A percentile compares a stretch with the other conserved stretches of the same genome.
Conservation (phyloP, 2,113 vertebrate genomes). For the Thryonomys swinderianus region DNA sequence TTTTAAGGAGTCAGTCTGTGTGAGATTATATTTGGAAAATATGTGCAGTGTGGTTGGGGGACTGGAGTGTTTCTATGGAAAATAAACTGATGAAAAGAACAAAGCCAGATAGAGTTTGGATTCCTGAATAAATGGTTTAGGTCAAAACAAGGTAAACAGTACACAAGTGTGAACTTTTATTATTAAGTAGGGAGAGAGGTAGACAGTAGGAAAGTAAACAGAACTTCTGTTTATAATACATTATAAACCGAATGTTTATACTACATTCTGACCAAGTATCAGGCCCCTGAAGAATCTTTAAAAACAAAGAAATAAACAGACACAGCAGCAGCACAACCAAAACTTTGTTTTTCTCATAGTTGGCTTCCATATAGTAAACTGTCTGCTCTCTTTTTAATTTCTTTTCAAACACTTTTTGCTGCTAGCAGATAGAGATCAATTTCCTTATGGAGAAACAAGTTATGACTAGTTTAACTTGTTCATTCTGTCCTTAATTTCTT, state of each 20-base stretch:
- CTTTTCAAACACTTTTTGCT: not conserved
- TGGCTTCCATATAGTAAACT: constrained; percentile 5
- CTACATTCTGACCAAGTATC: not conserved
- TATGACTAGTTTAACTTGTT: not conserved
- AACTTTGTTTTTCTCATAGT: constrained; percentile 42
- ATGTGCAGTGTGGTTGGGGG: not conserved
- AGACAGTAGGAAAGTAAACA: not conserved
- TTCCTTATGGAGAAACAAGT: not conserved
- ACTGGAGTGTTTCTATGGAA: not conserved
- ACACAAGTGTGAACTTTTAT: not conserved
- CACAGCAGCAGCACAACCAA: not conserved
- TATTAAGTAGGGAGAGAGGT: not conserved
- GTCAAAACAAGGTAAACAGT: not conserved
- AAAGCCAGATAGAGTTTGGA: not conserved
- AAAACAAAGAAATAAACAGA: not conserved
- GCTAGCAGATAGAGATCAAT: not conserved
- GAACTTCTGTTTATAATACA: too few species aligned
- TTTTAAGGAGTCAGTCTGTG: not conserved
- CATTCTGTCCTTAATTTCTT: not conserved
- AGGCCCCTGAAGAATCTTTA: not conserved
- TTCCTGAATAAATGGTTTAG: not conserved
- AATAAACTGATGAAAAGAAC: constrained; percentile 31
- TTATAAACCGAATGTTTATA: too few species aligned
- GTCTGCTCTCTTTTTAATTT: constrained; percentile 1
- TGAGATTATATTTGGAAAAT: constrained; percentile 19